phyloP scores from a whole-genome alignment of 2,113 vertebrate species.

The Mus spicilegus region DNA sequence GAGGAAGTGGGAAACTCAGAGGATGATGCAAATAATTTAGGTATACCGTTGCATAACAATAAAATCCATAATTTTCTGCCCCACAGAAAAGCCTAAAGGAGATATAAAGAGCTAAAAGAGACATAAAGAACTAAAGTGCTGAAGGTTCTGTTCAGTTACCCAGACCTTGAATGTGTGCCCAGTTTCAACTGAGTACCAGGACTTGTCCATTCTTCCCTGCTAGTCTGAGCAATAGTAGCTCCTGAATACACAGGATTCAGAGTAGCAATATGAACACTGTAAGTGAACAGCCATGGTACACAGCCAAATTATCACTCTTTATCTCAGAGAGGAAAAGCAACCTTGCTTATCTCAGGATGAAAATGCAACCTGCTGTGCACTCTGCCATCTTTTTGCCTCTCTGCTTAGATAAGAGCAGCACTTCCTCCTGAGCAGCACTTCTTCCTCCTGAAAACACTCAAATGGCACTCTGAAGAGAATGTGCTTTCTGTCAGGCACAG shows the following conservation, averaged over 20 bases:
- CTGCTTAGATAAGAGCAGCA: slow-evolving; percentile 43
- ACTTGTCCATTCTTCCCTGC: neutral
- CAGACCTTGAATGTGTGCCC: neutral
- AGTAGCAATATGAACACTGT: neutral
- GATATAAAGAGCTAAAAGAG: neutral
- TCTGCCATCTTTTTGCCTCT: slow-evolving; percentile 44
- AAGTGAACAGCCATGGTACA: neutral
- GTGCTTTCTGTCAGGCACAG: slow-evolving; percentile 53
- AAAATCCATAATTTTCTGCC: neutral
- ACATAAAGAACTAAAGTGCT: neutral
- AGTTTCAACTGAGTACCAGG: neutral
- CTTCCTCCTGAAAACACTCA: slow-evolving; percentile 38
- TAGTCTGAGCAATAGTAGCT: neutral
- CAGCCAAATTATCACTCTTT: neutral
- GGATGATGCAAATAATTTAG: neutral
- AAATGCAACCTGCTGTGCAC: neutral
- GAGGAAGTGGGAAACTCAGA: neutral
- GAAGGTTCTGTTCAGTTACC: neutral
- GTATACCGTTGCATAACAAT: slow-evolving; percentile 1
- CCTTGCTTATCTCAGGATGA: neutral
- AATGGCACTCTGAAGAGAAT: slow-evolving; percentile 51
- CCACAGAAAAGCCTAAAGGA: slow-evolving; percentile 6
- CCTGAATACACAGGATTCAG: neutral
- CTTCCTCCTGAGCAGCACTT: slow-evolving; percentile 41
- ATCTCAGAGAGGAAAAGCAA: neutral